phyloP scores from a whole-genome alignment of 2,797 vertebrate genomes.

The Notolabrus celidotus region DNA sequence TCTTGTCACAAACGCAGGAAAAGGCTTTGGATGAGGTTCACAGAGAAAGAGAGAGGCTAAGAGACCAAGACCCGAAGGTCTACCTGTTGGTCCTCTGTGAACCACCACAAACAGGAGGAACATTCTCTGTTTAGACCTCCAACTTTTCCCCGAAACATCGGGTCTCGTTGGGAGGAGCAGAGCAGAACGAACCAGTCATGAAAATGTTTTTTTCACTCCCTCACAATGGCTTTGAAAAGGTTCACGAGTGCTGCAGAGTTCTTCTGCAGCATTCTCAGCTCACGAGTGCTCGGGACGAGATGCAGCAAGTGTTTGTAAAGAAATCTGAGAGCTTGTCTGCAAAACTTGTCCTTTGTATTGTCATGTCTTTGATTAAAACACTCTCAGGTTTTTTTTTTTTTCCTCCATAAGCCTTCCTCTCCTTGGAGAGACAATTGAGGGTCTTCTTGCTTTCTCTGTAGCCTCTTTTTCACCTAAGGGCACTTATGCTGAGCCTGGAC shows the following conservation, averaged over 20 bases:
- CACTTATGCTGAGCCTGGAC: slow-evolving; percentile 64
- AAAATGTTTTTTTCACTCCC: slow-evolving; percentile 11
- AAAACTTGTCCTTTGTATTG: slow-evolving; percentile 69
- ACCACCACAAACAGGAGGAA: neutral
- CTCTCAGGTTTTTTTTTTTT: slow-evolving; percentile 50
- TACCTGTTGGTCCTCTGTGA: slow-evolving; percentile 22
- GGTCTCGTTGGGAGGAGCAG: slow-evolving; percentile 10
- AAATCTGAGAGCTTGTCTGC: slow-evolving; percentile 30
- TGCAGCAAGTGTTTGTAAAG: slow-evolving; percentile 33
- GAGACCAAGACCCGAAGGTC: slow-evolving; percentile 18
- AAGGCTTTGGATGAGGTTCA: slow-evolving; percentile 30
- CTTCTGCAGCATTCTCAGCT: slow-evolving; percentile 3
- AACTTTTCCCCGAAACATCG: slow-evolving; percentile 10
- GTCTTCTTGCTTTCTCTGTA: slow-evolving; percentile 66
- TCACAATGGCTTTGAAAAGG: neutral
- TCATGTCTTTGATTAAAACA: slow-evolving; percentile 66
- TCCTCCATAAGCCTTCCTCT: slow-evolving; percentile 67
- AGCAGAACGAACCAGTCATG: slow-evolving; percentile 11
- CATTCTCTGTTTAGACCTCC: slow-evolving; percentile 24
- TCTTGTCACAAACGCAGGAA: slow-evolving; percentile 22
- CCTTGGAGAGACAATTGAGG: slow-evolving; percentile 81
- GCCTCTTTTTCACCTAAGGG: slow-evolving; percentile 78
- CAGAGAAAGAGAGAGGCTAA: slow-evolving; percentile 20
- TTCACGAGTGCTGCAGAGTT: neutral
- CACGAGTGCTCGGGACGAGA: slow-evolving; percentile 15